These are phyloP conservation scores for Cordilura impudica DNA, from an alignment of 2,888 invertebrate genomes.

Conservation along the genomic window DNA sequence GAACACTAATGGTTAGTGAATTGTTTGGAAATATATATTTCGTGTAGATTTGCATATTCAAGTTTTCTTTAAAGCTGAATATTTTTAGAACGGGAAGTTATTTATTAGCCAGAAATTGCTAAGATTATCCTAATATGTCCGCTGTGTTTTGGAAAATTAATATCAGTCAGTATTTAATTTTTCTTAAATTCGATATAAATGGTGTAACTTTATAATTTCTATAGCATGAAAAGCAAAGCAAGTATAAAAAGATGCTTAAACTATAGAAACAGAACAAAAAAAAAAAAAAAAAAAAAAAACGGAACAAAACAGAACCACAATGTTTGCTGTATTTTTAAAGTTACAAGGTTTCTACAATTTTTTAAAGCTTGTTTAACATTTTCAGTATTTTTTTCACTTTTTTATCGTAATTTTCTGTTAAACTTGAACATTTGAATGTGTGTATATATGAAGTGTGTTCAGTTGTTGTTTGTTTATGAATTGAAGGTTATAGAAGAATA, in stretches of 20 bases:
- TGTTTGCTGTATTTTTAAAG: conserved; percentile 52
- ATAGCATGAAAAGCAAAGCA: conserved; percentile 27
- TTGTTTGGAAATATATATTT: no score
- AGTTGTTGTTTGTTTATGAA: conserved; percentile 4
- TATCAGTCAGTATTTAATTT: no score
- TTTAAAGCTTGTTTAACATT: conserved; percentile 23
- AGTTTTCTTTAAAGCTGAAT: no score
- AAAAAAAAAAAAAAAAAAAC: conserved; percentile 16
- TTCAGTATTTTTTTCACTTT: conserved; percentile 23
- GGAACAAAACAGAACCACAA: conserved; percentile 43
- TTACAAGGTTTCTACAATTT: conserved; percentile 55
- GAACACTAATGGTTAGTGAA: no score
- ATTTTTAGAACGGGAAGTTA: no score
- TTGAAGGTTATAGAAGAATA: background rate
- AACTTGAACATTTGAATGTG: conserved; percentile 43
- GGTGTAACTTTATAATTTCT: conserved; percentile 37
- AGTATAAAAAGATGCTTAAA: conserved; percentile 37
- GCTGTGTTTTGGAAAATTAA: no score
- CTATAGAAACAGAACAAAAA: conserved; percentile 41
- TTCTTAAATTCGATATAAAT: conserved; percentile 1
- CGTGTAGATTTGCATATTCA: no score
- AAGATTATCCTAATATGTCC: no score
- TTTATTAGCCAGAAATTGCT: no score
- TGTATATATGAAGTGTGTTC: conserved; percentile 13
- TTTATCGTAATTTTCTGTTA: conserved; percentile 19